Base-by-base conservation (phyloP, 1,140 invertebrate species). In the Popillia japonica region DNA sequence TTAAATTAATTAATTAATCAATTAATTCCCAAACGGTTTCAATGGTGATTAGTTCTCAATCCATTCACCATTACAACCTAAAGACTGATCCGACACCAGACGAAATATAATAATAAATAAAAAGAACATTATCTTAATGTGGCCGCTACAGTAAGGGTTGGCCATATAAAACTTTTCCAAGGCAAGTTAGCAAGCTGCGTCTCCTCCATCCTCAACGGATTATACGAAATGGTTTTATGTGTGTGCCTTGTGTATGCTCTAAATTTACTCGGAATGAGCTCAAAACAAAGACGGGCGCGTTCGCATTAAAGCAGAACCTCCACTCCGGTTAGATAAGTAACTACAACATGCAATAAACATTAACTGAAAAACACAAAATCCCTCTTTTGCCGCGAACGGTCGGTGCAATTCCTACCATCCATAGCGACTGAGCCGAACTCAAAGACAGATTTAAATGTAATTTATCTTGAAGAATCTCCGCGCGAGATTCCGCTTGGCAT, bases 381-480 rank as follows among this genome's bases (percentile, higher is more conserved):
- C 48, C 48, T 17, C 48, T 17, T 55, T 55, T 55, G 14, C 48
- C 14, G 17, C n/a, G 14, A 55, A 55, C 48, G 14, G 14, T 3
- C 48, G 14, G 6, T 17, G 14, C 11, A 17, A n/a, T 6, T 3
- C 3, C 48, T 48, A 14, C 44, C 44, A 34, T 48, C 44, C 9
- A 48, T 48, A 14, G n/a, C 10, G 10, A 10, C 44, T 10, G 8
- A 48, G n/a, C 44, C 11, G 17, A 55, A 17, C 48, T 55, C 48
- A 55, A 55, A 55, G 48, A 17, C 48, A 55, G 48, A 55, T 55
- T 55, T 55, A 55, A 55, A 55, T 55, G 14, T 55, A 55, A 55
- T 55, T 55, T 55, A 55, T 55, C 48, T 55, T 55, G 14, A 17
- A 55, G 48, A 55, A 55, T 55, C 48, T 55, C 48, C 6, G 48